Evolutionary conservation across 2,888 invertebrate genomes (phyloP).

Genomic region (Candidula unifasciata): DNA sequence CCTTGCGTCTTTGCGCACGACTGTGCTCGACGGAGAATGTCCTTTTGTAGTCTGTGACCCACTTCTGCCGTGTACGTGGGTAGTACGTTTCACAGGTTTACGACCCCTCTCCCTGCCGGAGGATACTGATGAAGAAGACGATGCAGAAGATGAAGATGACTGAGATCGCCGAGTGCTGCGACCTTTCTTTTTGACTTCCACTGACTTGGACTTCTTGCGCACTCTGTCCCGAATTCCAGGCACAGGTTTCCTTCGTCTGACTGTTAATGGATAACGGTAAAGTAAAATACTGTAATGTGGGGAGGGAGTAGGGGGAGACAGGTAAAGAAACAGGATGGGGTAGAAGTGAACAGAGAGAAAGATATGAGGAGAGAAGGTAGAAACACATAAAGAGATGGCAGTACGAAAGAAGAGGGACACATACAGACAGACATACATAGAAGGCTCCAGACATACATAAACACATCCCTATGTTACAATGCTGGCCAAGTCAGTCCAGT

Average conservation of each 20-base stretch:
- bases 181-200: slow-evolving; percentile 31
- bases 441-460: too few species aligned
- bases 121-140: slow-evolving; percentile 36
- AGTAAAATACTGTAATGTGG: too few species aligned
- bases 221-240: slow-evolving; percentile 15
- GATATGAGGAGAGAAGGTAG: too few species aligned
- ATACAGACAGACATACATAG: too few species aligned
- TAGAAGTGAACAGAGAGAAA: too few species aligned
- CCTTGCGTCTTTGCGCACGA: slow-evolving; percentile 34
- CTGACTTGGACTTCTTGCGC: slow-evolving; percentile 38
- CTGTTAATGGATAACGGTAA: too few species aligned
- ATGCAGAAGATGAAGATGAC: slow-evolving; percentile 27
- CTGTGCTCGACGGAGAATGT: background rate
- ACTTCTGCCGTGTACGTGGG: background rate
- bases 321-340: too few species aligned
- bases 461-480: too few species aligned
- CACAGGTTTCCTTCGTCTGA: slow-evolving; percentile 25
- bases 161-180: background rate
- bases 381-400: too few species aligned
- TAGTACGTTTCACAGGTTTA: background rate
- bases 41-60: background rate
- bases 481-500: too few species aligned
- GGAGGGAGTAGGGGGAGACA: too few species aligned
- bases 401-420: too few species aligned
- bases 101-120: slow-evolving; percentile 1